Evolutionary conservation across 2,888 invertebrate genomes (phyloP).

Genomic region (Aethes cnicana): DNA sequence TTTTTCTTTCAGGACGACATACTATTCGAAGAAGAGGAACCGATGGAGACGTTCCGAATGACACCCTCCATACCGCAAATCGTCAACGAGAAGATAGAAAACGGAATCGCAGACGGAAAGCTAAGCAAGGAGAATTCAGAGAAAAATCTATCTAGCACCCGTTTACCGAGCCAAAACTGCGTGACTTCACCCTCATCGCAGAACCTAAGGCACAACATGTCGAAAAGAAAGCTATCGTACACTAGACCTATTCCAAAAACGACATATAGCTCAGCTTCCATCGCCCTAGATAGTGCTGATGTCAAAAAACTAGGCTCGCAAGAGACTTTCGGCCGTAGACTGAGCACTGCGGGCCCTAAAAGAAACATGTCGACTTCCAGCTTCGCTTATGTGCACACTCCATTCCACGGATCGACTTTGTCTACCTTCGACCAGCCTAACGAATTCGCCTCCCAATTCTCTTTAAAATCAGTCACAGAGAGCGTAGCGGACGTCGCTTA

Average conservation of each 20-base stretch:
- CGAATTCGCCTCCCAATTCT: slow-evolving; percentile 90
- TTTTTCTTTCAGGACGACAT: slow-evolving; percentile 78
- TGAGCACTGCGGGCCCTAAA: slow-evolving; percentile 73
- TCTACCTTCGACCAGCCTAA: slow-evolving; percentile 88
- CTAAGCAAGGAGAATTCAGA: slow-evolving; percentile 39
- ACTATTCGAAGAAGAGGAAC: slow-evolving; percentile 70
- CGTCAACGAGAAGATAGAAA: slow-evolving; percentile 43
- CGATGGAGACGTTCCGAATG: slow-evolving; percentile 52
- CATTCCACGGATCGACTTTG: slow-evolving; percentile 91
- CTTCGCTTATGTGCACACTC: slow-evolving; percentile 91
- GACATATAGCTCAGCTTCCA: slow-evolving; percentile 82
- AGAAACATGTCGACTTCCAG: slow-evolving; percentile 90
- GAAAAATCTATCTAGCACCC: slow-evolving; percentile 40
- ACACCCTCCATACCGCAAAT: slow-evolving; percentile 30
- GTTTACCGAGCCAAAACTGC: slow-evolving; percentile 45
- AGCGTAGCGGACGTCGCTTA: slow-evolving; percentile 77
- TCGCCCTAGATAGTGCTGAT: slow-evolving; percentile 81
- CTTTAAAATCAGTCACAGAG: slow-evolving; percentile 85
- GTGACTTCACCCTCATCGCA: slow-evolving; percentile 47
- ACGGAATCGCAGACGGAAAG: slow-evolving; percentile 38
- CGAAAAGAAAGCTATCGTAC: slow-evolving; percentile 66
- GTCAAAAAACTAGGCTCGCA: slow-evolving; percentile 69
- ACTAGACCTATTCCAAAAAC: slow-evolving; percentile 60
- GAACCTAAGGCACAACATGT: slow-evolving; percentile 56
- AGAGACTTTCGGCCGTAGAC: slow-evolving; percentile 59